phyloP scores from a whole-genome alignment of 2,113 vertebrate genomes.

The Condylura cristata region DNA sequence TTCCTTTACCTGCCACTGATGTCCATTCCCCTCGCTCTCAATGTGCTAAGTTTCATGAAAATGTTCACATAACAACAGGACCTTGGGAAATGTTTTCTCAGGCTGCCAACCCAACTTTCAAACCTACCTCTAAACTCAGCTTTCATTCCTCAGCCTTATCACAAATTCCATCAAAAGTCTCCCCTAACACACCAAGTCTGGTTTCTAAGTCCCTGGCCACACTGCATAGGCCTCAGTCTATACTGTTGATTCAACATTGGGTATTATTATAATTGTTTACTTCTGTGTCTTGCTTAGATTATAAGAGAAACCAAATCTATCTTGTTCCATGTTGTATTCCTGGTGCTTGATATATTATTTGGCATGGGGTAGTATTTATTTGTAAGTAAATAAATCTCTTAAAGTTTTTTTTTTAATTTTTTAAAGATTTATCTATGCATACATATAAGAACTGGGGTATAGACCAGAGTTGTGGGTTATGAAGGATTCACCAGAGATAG shows the following conservation, averaged over 20 bases:
- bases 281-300: background rate
- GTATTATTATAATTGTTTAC: background rate
- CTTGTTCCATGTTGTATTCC: background rate
- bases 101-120: background rate
- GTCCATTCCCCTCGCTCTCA: no score
- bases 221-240: background rate
- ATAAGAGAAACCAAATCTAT: background rate
- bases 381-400: background rate
- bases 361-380: background rate
- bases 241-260: background rate
- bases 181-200: background rate
- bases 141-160: background rate
- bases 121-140: background rate
- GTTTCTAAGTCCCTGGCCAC: background rate
- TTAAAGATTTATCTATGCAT: no score
- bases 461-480: no score
- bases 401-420: no score
- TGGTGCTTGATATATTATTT: background rate
- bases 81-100: background rate
- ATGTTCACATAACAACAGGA: background rate
- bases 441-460: no score
- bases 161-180: background rate
- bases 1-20: no score
- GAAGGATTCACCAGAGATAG: no score
- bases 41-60: background rate